Evolutionary conservation across 2,888 invertebrate species (phyloP).

Genomic region (Himalopsyche japonica): DNA sequence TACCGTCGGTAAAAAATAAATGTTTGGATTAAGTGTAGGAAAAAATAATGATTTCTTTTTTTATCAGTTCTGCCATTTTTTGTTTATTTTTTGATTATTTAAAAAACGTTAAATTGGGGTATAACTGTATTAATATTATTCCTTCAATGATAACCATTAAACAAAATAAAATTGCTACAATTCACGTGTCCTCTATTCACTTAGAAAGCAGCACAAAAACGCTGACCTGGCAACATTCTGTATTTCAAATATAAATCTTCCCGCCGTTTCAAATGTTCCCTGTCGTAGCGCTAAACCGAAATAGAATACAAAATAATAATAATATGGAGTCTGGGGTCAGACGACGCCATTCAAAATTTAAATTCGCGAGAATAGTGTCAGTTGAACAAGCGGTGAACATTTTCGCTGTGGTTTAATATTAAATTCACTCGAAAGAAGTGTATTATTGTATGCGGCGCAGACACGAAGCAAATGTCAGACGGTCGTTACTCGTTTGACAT

Average conservation of each 20-base stretch:
- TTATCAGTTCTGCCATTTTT: too few species aligned
- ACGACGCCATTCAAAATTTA: neutral
- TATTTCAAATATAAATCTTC: neutral
- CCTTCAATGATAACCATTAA: too few species aligned
- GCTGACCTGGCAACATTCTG: neutral
- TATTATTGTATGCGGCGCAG: neutral
- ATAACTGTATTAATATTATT: too few species aligned
- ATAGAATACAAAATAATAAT: neutral
- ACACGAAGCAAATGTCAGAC: neutral
- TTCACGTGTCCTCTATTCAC: neutral
- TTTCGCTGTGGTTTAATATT: neutral
- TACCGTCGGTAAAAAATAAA: too few species aligned
- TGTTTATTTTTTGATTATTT: too few species aligned
- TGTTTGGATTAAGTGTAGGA: too few species aligned
- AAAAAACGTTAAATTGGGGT: too few species aligned
- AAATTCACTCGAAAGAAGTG: neutral
- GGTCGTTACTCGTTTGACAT: neutral
- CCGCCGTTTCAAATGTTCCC: neutral
- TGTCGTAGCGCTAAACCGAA: neutral
- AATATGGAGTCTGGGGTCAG: neutral
- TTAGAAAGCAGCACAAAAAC: neutral
- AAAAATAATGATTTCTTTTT: too few species aligned
- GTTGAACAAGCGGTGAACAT: neutral
- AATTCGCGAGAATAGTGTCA: neutral
- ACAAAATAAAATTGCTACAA: neutral